phyloP scores from a whole-genome alignment of 2,888 invertebrate genomes.

The Zygogramma bicolorata region DNA sequence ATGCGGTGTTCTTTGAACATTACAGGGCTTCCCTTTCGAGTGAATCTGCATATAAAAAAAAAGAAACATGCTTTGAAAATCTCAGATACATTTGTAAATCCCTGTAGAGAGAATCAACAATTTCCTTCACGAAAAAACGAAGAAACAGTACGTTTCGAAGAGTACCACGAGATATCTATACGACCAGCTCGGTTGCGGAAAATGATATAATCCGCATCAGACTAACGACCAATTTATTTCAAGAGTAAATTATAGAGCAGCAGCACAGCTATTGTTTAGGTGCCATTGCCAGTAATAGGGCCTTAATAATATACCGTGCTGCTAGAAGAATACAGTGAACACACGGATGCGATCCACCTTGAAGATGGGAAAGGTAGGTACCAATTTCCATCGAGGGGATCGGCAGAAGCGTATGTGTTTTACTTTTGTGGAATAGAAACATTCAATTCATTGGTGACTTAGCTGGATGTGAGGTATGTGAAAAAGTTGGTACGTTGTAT shows the following conservation, averaged over 20 bases:
- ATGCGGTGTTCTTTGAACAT: no score
- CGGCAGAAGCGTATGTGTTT: not conserved
- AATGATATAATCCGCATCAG: slow-evolving; percentile 38
- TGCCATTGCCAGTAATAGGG: slow-evolving; percentile 51
- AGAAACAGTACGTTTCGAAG: not conserved
- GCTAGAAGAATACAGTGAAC: slow-evolving; percentile 28
- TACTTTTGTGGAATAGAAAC: not conserved
- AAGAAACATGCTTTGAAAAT: no score
- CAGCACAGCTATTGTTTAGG: slow-evolving; percentile 55
- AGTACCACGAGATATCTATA: not conserved
- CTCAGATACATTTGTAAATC: no score
- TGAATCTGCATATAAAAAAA: no score
- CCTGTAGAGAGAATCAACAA: not conserved
- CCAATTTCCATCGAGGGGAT: slow-evolving; percentile 1
- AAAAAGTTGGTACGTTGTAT: no score
- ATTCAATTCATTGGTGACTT: not conserved
- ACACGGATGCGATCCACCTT: slow-evolving; percentile 32
- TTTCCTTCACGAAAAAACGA: not conserved
- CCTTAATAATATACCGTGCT: slow-evolving; percentile 49
- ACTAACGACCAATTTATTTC: slow-evolving; percentile 57
- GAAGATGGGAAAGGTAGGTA: slow-evolving; percentile 23
- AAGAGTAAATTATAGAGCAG: slow-evolving; percentile 56
- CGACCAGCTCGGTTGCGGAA: slow-evolving; percentile 12
- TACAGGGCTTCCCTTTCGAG: no score
- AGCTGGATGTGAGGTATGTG: no score